Base-by-base conservation (phyloP, 2,113 vertebrate genomes). In the Phyllostomus hastatus region DNA sequence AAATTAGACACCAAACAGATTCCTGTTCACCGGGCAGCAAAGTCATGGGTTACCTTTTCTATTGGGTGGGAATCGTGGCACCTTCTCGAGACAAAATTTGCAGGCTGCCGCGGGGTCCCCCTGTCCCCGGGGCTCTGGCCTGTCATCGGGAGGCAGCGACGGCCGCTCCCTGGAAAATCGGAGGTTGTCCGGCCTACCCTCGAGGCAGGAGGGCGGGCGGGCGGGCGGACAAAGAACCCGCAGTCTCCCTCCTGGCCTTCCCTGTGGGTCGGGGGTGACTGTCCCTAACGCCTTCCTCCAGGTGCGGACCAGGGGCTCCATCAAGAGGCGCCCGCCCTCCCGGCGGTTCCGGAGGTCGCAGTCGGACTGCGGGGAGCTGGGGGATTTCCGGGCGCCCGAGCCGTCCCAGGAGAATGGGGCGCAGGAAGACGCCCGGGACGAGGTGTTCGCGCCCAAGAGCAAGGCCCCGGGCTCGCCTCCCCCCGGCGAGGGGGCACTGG, bases 321-420 rank as follows among this genome's bases (percentile, higher is more conserved):
- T 99, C 50, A 99, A 99, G 88, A 98, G 99, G 78, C 98, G 99
- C 16, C 99, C 99, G 2, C 99, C 99, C 0, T 99, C 98, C 46
- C 97, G 99, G 35, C 97, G 88, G 50, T 99, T 99, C 97, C 97
- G 99, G 54, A 98, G 98, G 81, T 99, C 99, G 7, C 98, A 98
- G 41, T 98, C 98, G 0, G 98, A 99, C 38, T 98, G 78, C 0
- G 98, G 98, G 75, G 98, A 98, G 0, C 96, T 98, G 31, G 95
- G 97, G 10, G 98, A 98, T 19, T 69, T 96, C 66, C 88, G 90
- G 24, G 38, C 84, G 11, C 81, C 1, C 0, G 88, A 95, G 61
- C 79, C 92, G 3, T 96, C 98, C 91, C 98, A 98, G 95, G 98
- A 99, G 97, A 99, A 99, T 7, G 98, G 98, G 43, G 91, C 98